Evolutionary conservation across 2,888 invertebrate species (phyloP), one percentile per base, ranked within the genome.

Genomic region (Allacma fusca): DNA sequence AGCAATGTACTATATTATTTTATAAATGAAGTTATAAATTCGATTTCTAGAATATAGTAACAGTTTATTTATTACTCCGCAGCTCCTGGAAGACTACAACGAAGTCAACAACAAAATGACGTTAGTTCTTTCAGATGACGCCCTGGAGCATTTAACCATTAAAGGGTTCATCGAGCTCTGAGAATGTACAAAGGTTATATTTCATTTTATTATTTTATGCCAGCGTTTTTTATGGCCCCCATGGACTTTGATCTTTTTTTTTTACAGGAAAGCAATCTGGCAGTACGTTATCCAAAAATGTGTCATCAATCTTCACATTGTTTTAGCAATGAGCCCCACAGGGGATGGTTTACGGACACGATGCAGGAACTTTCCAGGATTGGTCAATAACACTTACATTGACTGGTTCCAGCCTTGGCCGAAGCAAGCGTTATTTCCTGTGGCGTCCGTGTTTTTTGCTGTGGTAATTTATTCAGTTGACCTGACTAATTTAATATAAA

Each of bases 331-430:
- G 96, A 95, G 94, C 4, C 95, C 96, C 0, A 90, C 94, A 1
- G 93, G 95, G 0, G 95, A 96, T 78, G 89, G 91, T 5, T 88
- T 97, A 21, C 90, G 95, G 69, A 94, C 92, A 84, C 90, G 94
- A 23, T 96, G 96, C 85, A 90, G 96, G 81, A 95, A 92, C 87
- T 97, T 96, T 87, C 97, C 97, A 0, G 96, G 96, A 0, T 88
- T 97, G 68, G 95, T 97, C 57, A 96, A 95, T 86, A 95, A 94
- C 85, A 94, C 95, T 0, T 94, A 93, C 57, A 95, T 97, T 81
- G 95, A 97, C 87, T 97, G 96, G 96, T 91, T 96, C 86, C 95
- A 94, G 87, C 92, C 96, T 0, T 97, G 97, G 97, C 96, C 97
- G 0, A 90, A 92, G 81, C 94, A 96, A 86, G 97, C 97, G 0